Evolutionary conservation across 2,888 invertebrate species (phyloP), one percentile per base, ranked within the genome.

Genomic region (Chorisops tibialis): DNA sequence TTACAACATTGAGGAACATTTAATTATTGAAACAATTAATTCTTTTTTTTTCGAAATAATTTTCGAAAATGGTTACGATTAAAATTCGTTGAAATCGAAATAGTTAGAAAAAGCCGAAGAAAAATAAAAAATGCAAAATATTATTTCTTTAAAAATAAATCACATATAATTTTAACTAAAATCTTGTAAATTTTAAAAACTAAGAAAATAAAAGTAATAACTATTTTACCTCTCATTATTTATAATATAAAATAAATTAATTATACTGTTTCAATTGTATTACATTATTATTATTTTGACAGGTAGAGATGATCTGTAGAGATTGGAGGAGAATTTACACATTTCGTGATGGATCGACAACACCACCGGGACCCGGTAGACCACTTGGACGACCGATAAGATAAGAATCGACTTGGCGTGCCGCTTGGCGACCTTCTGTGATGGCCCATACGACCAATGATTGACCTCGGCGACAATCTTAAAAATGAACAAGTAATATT

Each of bases 381-480:
- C 86, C 84, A 4, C 96, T 93, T 35, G 81, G 80, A 56, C 72
- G 69, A n/a, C 85, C 85, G 71, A 86, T 86, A 14, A 99, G 84
- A 78, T 85, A 89, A 59, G 87, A 81, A 76, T 99, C 99, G 2
- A 98, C 89, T 69, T 94, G 91, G 45, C 96, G 82, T 12, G 99
- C 99, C 7, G 96, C 97, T 79, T 96, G 97, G n/a, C 99, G 84
- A 2, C 99, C 99, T 78, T 99, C 99, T 0, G 93, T 84, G 67
- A 99, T 99, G 18, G 98, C 99, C 94, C 97, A 98, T 7, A 99
- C 99, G 4, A 99, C 96, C 62, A 99, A 81, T 0, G 97, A 97
- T 75, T 99, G 99, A n/a, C 99, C 99, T 69, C 98, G 87, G 37
- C 96, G 89, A 76, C 98, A 99, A 83, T 99, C 99, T 94, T 21